Percentiles rank a stretch among this genome's conserved stretches.
These are phyloP conservation scores for Pherbina coryleti DNA, from an alignment of 2,888 invertebrate species.

Conservation along the genomic window DNA sequence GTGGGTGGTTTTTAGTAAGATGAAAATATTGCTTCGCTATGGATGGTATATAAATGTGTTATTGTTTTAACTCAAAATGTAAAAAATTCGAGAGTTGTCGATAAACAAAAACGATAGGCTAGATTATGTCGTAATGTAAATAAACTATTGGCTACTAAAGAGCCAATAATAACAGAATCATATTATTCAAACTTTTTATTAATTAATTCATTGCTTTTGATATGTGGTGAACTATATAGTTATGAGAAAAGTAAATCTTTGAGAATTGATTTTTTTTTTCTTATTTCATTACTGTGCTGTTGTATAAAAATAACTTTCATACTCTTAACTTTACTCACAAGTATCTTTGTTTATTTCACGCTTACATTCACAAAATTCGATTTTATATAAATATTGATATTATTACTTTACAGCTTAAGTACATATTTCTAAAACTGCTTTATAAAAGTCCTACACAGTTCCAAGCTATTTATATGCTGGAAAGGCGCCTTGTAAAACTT, in stretches of 20 bases:
- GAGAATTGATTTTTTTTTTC: background rate
- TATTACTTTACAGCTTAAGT: no score
- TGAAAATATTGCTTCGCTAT: no score
- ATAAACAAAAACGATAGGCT: no score
- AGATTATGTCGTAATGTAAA: no score
- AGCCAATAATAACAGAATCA: no score
- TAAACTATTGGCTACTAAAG: no score
- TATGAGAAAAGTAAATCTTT: background rate
- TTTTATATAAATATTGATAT: no score
- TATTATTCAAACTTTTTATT: background rate
- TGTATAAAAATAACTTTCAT: conserved; percentile 19
- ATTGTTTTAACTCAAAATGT: no score
- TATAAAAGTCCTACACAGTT: background rate
- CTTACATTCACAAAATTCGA: background rate
- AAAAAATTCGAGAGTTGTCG: no score
- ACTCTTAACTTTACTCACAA: background rate
- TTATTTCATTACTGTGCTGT: background rate
- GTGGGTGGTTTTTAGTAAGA: no score
- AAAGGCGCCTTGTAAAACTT: conserved; percentile 9
- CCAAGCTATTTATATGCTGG: background rate
- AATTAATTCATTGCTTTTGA: conserved; percentile 1
- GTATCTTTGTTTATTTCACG: background rate
- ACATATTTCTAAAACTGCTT: background rate
- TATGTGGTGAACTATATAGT: background rate
- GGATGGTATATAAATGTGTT: no score